Base-by-base conservation (phyloP, 2,888 invertebrate species). In the Drosophila sordidula region DNA sequence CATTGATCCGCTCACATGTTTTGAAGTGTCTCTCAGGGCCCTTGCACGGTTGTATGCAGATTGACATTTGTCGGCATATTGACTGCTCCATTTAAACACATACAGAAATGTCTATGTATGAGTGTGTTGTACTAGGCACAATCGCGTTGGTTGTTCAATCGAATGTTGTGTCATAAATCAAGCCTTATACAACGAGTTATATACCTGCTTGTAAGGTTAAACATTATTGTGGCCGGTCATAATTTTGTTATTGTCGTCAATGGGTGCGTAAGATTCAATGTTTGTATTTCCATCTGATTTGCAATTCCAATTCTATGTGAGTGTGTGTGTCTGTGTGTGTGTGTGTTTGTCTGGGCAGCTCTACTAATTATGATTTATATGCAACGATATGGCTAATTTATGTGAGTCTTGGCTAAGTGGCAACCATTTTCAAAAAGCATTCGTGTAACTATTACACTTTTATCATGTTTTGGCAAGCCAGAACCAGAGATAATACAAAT, bases 21-120 rank as follows among this genome's bases (percentile, higher is more conserved):
- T 75, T 42, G 44, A 38, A 72, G 62, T 71, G 77, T 65, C 59
- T 71, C 62, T 69, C 55, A 67, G 47, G 70, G 67, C 71, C 66
- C 66, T 68, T 61, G 57, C 64, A 55, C 32, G 46, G 57, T 55
- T 34, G 18, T 25, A 49, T 34, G 41, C 36, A 66, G 80, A 87
- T 82, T 87, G 83, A 85, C 82, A 85, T 81, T 81, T 78, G 85
- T 78, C 59, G 66, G 78, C 65, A 59, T 71, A 74, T 75, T 64
- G 78, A 69, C 55, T 83, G 80, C 63, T 80, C 63, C 57, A 73
- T 67, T 72, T 73, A 42, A 64, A 64, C 49, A 41, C 6, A 68
- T 36, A 69, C 11, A 34, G n/a, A 22, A 16, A 6, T 38, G 16
- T 22, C 38, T 39, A 5, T 9, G 39, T 63, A 25, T 41, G 12